Evolutionary conservation across 1,140 invertebrate genomes (phyloP), one percentile per base, ranked within the genome.

Genomic region (Orussus abietinus): DNA sequence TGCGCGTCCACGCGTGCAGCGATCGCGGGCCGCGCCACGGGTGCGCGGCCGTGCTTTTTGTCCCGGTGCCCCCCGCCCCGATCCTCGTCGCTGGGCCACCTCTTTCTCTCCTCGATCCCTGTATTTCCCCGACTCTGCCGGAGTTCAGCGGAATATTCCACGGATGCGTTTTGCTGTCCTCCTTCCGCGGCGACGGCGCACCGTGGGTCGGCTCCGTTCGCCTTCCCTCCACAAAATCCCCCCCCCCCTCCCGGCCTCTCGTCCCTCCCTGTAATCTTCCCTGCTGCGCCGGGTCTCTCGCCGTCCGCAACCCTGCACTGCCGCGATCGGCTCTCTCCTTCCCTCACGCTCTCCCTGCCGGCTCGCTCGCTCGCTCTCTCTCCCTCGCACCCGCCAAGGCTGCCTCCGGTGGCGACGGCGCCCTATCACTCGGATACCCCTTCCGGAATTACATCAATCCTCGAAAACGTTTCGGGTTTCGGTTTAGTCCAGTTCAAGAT

Each of bases 131-230:
- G 38, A 9, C 48, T 25, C 29, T 46, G 30, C 22, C 44, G 53
- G 54, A 56, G 54, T 56, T 56, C 54, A 56, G 54, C 51, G 54
- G 54, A 53, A 57, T 57, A 57, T 57, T 57, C 54, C 51, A 53
- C 38, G 45, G 51, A 57, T 49, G 46, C 49, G 48, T 48, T 48
- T 46, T 32, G 47, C 35, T 34, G 26, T 52, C 48, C 30, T 9
- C 30, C 10, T 11, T 29, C 21, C 17, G 13, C 13, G 12, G 6
- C 7, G 9, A 7, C 6, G 13, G 12, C 11, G 3, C 9, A n/a
- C 31, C 11, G 34, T 42, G 7, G 19, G 30, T 42, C 19, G 2
- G 39, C 11, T n/a, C 30, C 21, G 19, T 32, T 42, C 18, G 10
- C 39, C 32, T 31, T 34, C 9, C 15, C 18, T 22, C 30, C 13